Evolutionary conservation across 2,797 vertebrate species (phyloP).

Genomic region (Myripristis jacobus): DNA sequence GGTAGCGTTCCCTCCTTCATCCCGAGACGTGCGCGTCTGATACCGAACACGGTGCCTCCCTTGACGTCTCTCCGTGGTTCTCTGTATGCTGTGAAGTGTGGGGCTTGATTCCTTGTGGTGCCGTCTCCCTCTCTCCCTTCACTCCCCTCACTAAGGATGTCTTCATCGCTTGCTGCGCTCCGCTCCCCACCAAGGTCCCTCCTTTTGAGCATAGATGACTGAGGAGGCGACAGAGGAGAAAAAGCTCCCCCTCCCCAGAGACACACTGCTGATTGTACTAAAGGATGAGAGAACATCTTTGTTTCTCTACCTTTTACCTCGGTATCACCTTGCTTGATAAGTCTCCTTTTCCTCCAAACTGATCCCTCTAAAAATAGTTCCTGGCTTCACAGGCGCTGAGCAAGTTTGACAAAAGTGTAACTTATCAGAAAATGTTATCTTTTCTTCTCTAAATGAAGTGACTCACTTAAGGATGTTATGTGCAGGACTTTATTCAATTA

Average conservation of each 20-base stretch:
- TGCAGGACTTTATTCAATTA: conserved; percentile 36
- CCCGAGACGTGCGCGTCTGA: conserved; percentile 63
- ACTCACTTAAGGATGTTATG: conserved; percentile 31
- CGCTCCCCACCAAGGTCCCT: conserved; percentile 75
- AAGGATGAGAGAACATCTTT: conserved; percentile 64
- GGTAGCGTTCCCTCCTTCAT: conserved; percentile 58
- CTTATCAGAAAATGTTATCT: conserved; percentile 43
- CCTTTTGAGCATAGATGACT: conserved; percentile 72
- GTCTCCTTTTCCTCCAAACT: conserved; percentile 31
- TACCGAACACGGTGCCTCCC: conserved; percentile 56
- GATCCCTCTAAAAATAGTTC: conserved; percentile 53
- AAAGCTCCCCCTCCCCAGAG: conserved; percentile 69
- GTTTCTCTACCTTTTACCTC: conserved; percentile 65
- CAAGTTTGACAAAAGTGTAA: conserved; percentile 56
- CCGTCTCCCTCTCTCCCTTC: conserved; percentile 45
- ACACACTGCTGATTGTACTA: conserved; percentile 66
- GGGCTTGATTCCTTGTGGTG: conserved; percentile 53
- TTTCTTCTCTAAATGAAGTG: conserved; percentile 39
- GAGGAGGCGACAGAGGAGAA: conserved; percentile 73
- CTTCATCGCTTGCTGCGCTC: conserved; percentile 75
- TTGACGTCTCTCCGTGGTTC: conserved; percentile 64
- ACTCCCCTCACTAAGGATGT: conserved; percentile 68
- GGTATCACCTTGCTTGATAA: conserved; percentile 73
- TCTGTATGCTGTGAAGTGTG: conserved; percentile 64
- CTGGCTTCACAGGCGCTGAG: conserved; percentile 15